phyloP scores from a whole-genome alignment of 2,113 vertebrate genomes.

The Paralichthys olivaceus region DNA sequence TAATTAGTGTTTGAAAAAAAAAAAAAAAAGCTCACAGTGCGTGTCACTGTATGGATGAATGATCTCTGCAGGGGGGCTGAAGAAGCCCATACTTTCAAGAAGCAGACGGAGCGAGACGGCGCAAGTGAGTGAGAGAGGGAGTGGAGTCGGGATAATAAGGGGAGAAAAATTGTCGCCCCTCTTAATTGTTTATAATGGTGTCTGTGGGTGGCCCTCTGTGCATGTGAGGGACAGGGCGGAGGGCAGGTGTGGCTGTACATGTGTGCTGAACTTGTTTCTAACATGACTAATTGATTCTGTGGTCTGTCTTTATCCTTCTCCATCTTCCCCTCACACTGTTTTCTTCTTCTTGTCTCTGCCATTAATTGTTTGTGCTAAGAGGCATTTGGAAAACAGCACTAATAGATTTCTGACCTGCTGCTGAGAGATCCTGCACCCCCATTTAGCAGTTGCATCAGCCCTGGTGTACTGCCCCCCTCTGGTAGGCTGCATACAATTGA shows the following conservation, averaged over 20 bases:
- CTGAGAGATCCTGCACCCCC: conserved; percentile 26
- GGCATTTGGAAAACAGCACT: conserved; percentile 56
- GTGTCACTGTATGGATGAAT: conserved; percentile 80
- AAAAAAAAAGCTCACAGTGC: conserved; percentile 40
- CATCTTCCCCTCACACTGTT: conserved; percentile 33
- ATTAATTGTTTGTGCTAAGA: conserved; percentile 58
- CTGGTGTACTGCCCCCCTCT: too few relatives aligned
- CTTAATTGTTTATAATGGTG: conserved; percentile 84
- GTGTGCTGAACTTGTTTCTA: conserved; percentile 53
- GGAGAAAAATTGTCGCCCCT: conserved; percentile 29
- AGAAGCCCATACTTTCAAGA: conserved; percentile 87
- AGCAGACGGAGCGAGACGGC: conserved; percentile 45
- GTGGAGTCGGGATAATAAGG: conserved; percentile 36
- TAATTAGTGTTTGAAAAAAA: conserved; percentile 85
- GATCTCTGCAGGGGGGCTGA: conserved; percentile 86
- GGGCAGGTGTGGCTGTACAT: conserved; percentile 59
- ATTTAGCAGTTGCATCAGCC: too few relatives aligned
- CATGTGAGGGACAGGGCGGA: conserved; percentile 81
- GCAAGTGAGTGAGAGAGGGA: conserved; percentile 26
- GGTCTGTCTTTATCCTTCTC: conserved; percentile 60
- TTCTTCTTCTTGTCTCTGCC: conserved; percentile 23
- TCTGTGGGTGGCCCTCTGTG: conserved; percentile 89
- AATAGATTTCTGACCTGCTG: conserved; percentile 70
- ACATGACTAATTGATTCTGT: conserved; percentile 76
- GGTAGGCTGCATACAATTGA: too few relatives aligned